phyloP scores from a whole-genome alignment of 2,888 invertebrate species.

The Abscondita cerata region DNA sequence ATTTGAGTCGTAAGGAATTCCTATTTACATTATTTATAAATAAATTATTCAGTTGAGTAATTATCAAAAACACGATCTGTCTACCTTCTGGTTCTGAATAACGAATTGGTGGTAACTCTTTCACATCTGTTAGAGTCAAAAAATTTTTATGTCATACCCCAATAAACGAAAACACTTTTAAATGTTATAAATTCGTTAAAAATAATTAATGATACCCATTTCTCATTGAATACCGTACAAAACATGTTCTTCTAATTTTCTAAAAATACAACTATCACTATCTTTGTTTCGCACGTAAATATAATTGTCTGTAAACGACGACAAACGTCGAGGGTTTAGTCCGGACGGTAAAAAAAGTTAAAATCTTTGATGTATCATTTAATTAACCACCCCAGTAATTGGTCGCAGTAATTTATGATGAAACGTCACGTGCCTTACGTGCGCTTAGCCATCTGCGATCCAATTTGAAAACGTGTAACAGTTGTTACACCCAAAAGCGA shows the following conservation, averaged over 20 bases:
- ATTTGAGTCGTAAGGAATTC: no score
- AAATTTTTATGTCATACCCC: constrained; percentile 21
- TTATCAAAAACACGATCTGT: constrained; percentile 5
- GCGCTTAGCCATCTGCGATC: constrained; percentile 53
- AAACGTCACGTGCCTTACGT: constrained; percentile 54
- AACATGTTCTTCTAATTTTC: constrained; percentile 38
- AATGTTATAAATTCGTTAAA: constrained; percentile 42
- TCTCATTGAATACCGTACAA: constrained; percentile 41
- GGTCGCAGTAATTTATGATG: constrained; percentile 50
- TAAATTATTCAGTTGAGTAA: background rate
- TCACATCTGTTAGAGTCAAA: constrained; percentile 22
- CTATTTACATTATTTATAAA: background rate
- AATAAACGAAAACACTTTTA: constrained; percentile 29
- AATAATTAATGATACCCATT: constrained; percentile 44
- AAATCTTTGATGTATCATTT: constrained; percentile 50
- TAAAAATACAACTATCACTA: constrained; percentile 18
- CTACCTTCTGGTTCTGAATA: constrained; percentile 10
- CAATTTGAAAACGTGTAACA: constrained; percentile 49
- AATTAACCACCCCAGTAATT: constrained; percentile 51
- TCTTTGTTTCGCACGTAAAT: constrained; percentile 11
- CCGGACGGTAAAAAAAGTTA: constrained; percentile 24
- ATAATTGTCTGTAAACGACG: constrained; percentile 22
- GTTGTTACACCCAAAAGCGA: constrained; percentile 41
- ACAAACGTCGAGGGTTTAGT: constrained; percentile 21
- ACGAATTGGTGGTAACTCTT: constrained; percentile 18